phyloP scores from a whole-genome alignment of 2,113 vertebrate species.

The Zosterops lateralis region DNA sequence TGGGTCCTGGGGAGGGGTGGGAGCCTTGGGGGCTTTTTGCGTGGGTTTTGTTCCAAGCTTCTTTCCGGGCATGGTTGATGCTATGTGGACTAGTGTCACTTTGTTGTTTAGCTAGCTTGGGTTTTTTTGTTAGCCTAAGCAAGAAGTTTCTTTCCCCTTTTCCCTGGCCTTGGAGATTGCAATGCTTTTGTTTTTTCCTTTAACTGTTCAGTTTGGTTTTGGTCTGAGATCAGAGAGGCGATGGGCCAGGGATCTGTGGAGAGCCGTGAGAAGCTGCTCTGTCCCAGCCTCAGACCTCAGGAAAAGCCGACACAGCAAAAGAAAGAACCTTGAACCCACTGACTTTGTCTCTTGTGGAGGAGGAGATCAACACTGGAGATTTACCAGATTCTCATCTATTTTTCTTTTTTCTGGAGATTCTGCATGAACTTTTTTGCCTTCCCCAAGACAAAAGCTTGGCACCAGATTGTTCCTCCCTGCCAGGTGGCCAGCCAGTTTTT shows the following conservation, averaged over 20 bases:
- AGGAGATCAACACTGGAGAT: not conserved
- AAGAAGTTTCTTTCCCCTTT: not conserved
- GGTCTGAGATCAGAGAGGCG: not conserved
- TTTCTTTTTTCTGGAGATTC: too few species aligned
- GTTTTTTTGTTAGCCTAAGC: not conserved
- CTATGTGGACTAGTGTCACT: not conserved
- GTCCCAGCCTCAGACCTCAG: not conserved
- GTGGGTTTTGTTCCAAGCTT: not conserved
- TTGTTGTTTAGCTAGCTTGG: not conserved
- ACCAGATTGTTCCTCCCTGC: not conserved
- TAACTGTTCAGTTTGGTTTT: not conserved
- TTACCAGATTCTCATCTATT: not conserved
- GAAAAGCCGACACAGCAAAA: not conserved
- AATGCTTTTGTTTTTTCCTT: not conserved
- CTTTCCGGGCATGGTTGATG: accelerated
- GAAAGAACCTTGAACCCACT: not conserved
- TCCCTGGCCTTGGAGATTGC: not conserved
- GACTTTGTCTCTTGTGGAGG: not conserved
- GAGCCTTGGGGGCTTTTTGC: not conserved
- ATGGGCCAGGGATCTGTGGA: accelerated
- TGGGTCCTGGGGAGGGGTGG: too few species aligned
- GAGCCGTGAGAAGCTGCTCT: not conserved
- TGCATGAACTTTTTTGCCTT: not conserved
- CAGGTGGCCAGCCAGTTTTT: too few species aligned
- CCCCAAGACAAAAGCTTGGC: not conserved